Conservation (phyloP, 2,113 vertebrate genomes). For the Thinocorus orbignyianus region DNA sequence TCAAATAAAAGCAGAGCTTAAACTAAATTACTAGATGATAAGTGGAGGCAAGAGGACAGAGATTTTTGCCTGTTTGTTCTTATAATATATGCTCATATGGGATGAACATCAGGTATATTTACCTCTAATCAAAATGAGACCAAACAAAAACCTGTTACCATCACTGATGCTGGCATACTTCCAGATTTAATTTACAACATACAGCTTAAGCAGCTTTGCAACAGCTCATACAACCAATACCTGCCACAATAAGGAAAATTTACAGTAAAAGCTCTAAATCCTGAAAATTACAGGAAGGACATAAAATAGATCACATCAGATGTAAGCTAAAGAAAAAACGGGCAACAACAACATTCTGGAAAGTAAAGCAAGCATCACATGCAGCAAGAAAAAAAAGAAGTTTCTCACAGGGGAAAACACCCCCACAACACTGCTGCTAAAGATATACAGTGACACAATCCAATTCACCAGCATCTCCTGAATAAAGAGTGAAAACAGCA, state of each 20-base stretch:
- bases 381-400: not conserved
- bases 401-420: not conserved
- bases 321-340: not conserved
- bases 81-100: not conserved
- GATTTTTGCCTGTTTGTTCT: not conserved
- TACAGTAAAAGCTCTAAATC: not conserved
- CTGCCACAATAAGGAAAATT: not conserved
- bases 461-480: not conserved
- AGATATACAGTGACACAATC: not conserved
- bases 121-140: not conserved
- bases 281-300: not conserved
- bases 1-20: not conserved
- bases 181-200: not conserved
- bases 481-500: not conserved
- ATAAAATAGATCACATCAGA: not conserved
- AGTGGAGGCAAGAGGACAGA: not conserved
- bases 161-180: not conserved
- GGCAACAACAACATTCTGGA: not conserved
- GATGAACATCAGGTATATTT: not conserved
- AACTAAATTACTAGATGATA: not conserved
- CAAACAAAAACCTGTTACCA: not conserved
- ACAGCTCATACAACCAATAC: not conserved
- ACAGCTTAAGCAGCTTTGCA: not conserved
- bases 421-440: not conserved
- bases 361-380: not conserved